These are phyloP conservation scores for Oasisia sp. DNA, from an alignment of 2,888 invertebrate species.

Conservation along the genomic window DNA sequence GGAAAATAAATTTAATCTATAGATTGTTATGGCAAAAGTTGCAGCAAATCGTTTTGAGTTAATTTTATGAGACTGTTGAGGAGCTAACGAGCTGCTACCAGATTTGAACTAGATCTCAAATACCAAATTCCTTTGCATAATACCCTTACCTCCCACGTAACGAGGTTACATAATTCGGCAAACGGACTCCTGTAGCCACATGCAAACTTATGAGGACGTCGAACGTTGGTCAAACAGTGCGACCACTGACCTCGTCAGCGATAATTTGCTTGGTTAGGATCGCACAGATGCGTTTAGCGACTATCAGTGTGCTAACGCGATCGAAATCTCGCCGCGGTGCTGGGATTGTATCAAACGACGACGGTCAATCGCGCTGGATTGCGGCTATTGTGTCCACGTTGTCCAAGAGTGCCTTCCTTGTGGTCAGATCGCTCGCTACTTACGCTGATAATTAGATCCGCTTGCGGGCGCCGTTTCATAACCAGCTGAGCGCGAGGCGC, in stretches of 20 bases:
- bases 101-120: background rate
- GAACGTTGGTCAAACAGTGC: background rate
- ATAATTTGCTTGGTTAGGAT: background rate
- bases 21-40: no score
- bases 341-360: background rate
- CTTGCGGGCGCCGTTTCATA: background rate
- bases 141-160: background rate
- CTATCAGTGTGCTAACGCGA: constrained; percentile 9
- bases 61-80: no score
- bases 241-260: background rate
- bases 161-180: background rate
- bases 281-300: background rate
- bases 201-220: background rate
- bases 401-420: background rate
- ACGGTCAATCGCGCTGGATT: background rate
- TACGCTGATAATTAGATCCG: background rate
- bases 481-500: background rate
- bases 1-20: no score
- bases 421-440: background rate
- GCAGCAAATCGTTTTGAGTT: no score
- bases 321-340: background rate
- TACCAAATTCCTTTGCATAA: background rate
- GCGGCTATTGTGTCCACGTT: background rate
- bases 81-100: no score
- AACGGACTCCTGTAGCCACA: background rate